Conservation (phyloP, 2,797 vertebrate species). For the Petrocephalus sullivani region DNA sequence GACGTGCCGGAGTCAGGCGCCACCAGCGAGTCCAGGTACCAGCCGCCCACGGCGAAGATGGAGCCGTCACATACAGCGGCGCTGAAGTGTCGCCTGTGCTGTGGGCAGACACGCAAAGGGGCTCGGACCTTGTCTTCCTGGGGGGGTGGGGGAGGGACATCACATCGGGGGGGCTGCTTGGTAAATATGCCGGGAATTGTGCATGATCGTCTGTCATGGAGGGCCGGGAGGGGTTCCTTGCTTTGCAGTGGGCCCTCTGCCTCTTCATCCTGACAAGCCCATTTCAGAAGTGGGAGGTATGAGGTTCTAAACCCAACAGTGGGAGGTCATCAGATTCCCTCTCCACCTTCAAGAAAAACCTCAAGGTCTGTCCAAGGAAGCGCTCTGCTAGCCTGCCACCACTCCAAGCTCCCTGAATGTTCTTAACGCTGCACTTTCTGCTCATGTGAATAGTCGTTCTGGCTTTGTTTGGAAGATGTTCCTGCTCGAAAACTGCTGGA, state of each 20-base stretch:
- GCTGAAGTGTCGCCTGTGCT: constrained; percentile 72
- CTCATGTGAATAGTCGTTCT: neutral
- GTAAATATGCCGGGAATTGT: no score
- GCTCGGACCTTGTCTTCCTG: neutral
- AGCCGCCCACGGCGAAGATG: constrained; percentile 70
- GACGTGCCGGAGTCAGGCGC: constrained; percentile 63
- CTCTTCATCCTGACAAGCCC: no score
- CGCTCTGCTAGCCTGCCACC: neutral
- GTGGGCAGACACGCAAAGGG: constrained; percentile 13
- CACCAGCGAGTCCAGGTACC: constrained; percentile 69
- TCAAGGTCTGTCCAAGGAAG: neutral
- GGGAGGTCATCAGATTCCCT: neutral
- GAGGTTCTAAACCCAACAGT: neutral
- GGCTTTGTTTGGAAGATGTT: neutral
- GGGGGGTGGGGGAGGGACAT: neutral
- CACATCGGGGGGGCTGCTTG: neutral
- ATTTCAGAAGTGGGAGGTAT: no score
- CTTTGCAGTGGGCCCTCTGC: no score
- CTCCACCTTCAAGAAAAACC: neutral
- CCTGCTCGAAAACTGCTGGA: neutral
- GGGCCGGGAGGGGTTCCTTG: no score
- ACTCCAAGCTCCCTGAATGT: neutral
- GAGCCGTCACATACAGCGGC: constrained; percentile 59
- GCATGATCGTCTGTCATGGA: no score
- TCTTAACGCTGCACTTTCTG: neutral